Conservation (phyloP, 2,888 invertebrate genomes). For the Vesta saturnalis region DNA sequence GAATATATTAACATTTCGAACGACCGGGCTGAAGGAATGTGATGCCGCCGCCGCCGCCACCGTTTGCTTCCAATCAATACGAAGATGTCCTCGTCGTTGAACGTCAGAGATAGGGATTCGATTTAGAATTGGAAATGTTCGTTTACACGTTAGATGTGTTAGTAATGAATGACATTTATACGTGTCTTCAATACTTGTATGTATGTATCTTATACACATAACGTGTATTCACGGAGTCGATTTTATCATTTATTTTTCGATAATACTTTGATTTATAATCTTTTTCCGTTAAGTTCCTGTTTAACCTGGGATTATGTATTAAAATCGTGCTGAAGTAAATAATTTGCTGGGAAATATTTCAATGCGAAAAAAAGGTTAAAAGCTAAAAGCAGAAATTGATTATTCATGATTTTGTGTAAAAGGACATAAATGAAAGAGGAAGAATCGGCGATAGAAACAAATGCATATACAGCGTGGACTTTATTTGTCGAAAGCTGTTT, state of each 20-base stretch:
- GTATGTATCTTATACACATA: not conserved
- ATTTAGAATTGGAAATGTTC: conserved; percentile 36
- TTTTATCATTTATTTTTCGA: not conserved
- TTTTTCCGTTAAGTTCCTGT: not conserved
- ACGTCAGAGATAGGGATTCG: conserved; percentile 28
- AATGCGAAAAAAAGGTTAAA: no score
- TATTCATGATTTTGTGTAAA: no score
- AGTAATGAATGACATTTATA: conserved; percentile 18
- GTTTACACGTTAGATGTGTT: conserved; percentile 26
- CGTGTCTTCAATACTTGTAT: not conserved
- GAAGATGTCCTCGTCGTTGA: conserved; percentile 48
- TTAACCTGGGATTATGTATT: no score
- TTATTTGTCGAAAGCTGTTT: no score
- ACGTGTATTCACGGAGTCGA: no score
- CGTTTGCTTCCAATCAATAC: conserved; percentile 48
- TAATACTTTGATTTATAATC: not conserved
- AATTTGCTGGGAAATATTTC: no score
- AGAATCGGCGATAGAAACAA: no score
- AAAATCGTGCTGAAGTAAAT: no score
- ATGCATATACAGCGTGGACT: no score
- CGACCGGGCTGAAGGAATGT: conserved; percentile 53
- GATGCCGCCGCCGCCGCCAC: conserved; percentile 33
- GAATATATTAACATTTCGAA: conserved; percentile 63
- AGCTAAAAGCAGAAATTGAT: no score
- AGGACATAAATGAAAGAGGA: no score